Percentiles rank a stretch among this genome's conserved stretches.
Evolutionary conservation across 37 sponge, comb jelly and placozoan species (phyloP).

Genomic region (Theonella swinhoei): DNA sequence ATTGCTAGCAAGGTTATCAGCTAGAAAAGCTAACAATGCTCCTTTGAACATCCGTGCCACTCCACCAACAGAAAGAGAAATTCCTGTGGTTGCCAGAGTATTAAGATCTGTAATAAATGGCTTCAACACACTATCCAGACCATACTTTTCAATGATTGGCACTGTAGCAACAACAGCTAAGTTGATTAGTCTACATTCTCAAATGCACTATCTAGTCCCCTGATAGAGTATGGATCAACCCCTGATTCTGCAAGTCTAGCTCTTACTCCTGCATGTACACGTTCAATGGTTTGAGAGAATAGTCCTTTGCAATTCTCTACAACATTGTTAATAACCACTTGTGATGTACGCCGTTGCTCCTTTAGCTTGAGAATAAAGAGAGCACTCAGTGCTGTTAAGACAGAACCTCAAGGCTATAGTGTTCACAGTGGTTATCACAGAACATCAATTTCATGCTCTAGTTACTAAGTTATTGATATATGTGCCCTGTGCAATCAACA

Average conservation of each 20-base stretch:
- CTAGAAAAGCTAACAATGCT: too few species aligned
- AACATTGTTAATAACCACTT: conserved; percentile 28
- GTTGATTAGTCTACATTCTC: conserved; percentile 1
- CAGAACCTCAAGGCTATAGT: too few species aligned
- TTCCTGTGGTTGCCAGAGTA: conserved; percentile 7
- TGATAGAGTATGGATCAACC: background rate
- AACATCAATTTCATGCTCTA: background rate
- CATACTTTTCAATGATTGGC: conserved; percentile 38
- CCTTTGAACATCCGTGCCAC: conserved; percentile 10
- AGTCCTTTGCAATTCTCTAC: conserved; percentile 8
- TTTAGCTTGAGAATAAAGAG: conserved; percentile 37
- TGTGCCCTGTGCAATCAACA: too few species aligned
- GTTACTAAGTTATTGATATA: background rate
- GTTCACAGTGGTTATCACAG: background rate
- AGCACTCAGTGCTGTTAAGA: too few species aligned
- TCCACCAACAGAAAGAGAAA: background rate
- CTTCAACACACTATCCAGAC: conserved; percentile 15
- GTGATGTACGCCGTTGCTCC: conserved; percentile 25
- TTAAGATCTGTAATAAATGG: conserved; percentile 42
- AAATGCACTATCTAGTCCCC: conserved; percentile 3
- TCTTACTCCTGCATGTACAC: conserved; percentile 7
- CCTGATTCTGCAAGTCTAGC: conserved; percentile 16
- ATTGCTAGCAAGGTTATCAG: conserved; percentile 16
- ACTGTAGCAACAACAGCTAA: conserved; percentile 23
- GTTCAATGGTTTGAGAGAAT: conserved; percentile 8